These are phyloP conservation scores for Dendrolimus pini DNA, from an alignment of 2,888 invertebrate genomes.

Conservation along the genomic window DNA sequence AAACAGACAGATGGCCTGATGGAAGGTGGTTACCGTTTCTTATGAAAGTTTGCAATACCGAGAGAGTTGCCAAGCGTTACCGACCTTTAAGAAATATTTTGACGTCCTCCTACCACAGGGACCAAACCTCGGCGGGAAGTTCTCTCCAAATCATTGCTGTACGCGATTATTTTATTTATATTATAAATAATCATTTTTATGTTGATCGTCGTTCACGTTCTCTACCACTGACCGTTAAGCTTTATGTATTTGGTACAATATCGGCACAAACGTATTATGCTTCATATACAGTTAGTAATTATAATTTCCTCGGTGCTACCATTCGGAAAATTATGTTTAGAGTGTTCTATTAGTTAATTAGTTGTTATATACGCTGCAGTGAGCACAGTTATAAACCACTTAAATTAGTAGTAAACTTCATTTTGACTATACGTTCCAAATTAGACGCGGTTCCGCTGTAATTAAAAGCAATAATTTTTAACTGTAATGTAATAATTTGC, in stretches of 20 bases:
- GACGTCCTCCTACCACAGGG: too few relatives aligned
- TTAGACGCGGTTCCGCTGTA: background rate
- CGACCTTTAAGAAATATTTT: background rate
- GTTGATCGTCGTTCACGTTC: too few relatives aligned
- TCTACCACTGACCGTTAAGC: background rate
- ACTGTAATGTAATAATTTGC: too few relatives aligned
- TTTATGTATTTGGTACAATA: slow-evolving; percentile 12
- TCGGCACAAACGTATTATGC: slow-evolving; percentile 47
- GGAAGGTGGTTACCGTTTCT: background rate
- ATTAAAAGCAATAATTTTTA: too few relatives aligned
- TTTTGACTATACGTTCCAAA: slow-evolving; percentile 9
- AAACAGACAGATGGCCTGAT: background rate
- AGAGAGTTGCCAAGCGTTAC: background rate
- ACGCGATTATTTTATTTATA: too few relatives aligned
- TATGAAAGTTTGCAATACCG: background rate
- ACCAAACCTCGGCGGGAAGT: too few relatives aligned
- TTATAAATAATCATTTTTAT: too few relatives aligned
- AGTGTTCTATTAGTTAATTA: slow-evolving; percentile 53
- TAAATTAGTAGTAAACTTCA: slow-evolving; percentile 25
- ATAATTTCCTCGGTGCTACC: slow-evolving; percentile 50
- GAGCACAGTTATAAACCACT: slow-evolving; percentile 31
- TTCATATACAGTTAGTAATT: slow-evolving; percentile 50
- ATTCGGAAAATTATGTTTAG: slow-evolving; percentile 53
- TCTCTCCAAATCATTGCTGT: too few relatives aligned
- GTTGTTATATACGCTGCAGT: slow-evolving; percentile 39